Conservation (phyloP, 2,888 invertebrate genomes). For the Sphinx pinastri region DNA sequence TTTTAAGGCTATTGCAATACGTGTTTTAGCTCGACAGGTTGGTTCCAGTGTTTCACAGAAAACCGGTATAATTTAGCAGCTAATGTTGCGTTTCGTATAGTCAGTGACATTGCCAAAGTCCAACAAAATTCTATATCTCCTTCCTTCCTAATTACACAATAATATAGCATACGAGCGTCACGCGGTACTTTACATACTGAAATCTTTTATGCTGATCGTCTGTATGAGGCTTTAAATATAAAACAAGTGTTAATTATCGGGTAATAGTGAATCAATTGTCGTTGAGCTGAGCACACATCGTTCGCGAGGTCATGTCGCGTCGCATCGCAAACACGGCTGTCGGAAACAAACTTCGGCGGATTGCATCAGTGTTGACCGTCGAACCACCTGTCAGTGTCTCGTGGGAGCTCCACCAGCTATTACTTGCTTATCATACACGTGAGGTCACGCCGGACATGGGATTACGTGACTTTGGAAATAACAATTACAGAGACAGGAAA, state of each 20-base stretch:
- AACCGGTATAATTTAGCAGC: too few relatives aligned
- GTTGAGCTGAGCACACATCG: constrained; percentile 3
- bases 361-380: not conserved
- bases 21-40: too few relatives aligned
- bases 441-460: not conserved
- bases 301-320: constrained; percentile 12
- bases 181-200: too few relatives aligned
- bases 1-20: too few relatives aligned
- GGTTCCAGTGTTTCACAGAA: too few relatives aligned
- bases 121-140: too few relatives aligned
- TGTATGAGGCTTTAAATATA: not conserved
- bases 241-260: constrained; percentile 20
- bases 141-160: too few relatives aligned
- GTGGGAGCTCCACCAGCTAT: not conserved
- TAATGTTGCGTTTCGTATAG: too few relatives aligned
- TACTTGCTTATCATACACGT: not conserved
- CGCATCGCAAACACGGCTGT: constrained; percentile 8
- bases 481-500: not conserved
- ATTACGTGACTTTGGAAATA: not conserved
- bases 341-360: not conserved
- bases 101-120: too few relatives aligned
- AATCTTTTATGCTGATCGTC: too few relatives aligned
- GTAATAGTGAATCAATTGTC: constrained; percentile 21
- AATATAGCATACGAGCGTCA: too few relatives aligned
- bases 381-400: not conserved